phyloP scores from a whole-genome alignment of 2,113 vertebrate species.

The Alectura lathami region DNA sequence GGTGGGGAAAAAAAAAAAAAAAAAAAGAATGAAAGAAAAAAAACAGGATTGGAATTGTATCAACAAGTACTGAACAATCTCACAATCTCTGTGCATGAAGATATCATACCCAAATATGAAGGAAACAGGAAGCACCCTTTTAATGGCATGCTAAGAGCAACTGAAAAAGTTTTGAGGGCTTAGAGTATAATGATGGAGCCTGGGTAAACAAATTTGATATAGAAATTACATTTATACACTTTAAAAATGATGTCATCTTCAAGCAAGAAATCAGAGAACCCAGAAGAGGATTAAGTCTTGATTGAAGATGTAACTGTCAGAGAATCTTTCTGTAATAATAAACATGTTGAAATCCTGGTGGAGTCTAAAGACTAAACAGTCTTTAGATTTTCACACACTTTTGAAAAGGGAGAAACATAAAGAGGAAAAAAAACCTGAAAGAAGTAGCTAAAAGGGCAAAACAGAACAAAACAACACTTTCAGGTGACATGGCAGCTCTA shows the following conservation, averaged over 20 bases:
- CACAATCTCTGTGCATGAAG: neutral
- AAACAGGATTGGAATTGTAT: neutral
- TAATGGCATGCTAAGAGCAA: neutral
- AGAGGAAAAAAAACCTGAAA: neutral
- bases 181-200: neutral
- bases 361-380: neutral
- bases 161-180: neutral
- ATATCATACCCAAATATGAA: neutral
- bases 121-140: neutral
- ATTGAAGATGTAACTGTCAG: neutral
- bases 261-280: neutral
- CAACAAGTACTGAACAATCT: conserved; percentile 14
- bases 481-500: neutral
- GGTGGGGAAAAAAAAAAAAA: rapidly evolving
- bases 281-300: neutral
- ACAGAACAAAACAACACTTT: neutral
- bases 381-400: neutral
- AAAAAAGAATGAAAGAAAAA: neutral
- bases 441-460: neutral
- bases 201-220: neutral
- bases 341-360: neutral
- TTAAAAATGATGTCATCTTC: neutral
- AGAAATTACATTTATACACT: neutral
- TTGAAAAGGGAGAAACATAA: neutral
- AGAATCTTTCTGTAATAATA: neutral